Evolutionary conservation across 2,113 vertebrate species (phyloP), one percentile per base, ranked within the genome.

Genomic region (Gallinago media): DNA sequence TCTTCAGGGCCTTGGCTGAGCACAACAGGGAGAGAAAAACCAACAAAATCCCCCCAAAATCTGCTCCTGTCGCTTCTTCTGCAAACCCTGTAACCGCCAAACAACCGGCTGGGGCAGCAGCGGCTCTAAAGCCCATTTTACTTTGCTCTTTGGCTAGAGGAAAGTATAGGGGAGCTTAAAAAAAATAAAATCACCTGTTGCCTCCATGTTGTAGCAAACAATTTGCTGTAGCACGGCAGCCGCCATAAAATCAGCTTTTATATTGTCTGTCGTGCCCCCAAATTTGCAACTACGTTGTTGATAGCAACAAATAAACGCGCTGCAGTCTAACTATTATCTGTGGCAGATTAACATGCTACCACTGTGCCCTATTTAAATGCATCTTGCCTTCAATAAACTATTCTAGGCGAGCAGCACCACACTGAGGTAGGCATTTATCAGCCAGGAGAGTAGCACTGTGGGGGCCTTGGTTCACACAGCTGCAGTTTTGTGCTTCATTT

Each of bases 401-500:
- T 94, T 94, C 81, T 81, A 85, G 83, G 91, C 19, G 2, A 96
- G 95, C 91, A 96, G 96, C 94, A 95, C 82, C 94, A 95, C 94
- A 87, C 80, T 85, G 94, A 95, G 88, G 96, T 94, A 79, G 82
- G n/a, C 76, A 89, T 94, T 95, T 89, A 91, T 96, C 93, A 83
- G 93, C 77, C 85, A 93, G 92, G 90, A 88, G 79, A 96, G 97
- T 32, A 90, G 78, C 88, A 46, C 95, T 90, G 90, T 55, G 92
- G 94, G 95, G 87, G 93, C 68, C 81, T 47, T 42, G 85, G 85
- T 96, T 96, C 95, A 94, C 93, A 96, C 96, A 96, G 96, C 90
- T 96, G 96, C 81, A 94, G 93, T 94, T 97, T 92, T 96, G 94
- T 92, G 88, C 93, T 96, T 95, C 95, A 79, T 96, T 97, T 96